A percentile compares a stretch with the other conserved stretches of the same genome.
Conservation (phyloP, 2,113 vertebrate species). For the Gallinago paraguaiae region DNA sequence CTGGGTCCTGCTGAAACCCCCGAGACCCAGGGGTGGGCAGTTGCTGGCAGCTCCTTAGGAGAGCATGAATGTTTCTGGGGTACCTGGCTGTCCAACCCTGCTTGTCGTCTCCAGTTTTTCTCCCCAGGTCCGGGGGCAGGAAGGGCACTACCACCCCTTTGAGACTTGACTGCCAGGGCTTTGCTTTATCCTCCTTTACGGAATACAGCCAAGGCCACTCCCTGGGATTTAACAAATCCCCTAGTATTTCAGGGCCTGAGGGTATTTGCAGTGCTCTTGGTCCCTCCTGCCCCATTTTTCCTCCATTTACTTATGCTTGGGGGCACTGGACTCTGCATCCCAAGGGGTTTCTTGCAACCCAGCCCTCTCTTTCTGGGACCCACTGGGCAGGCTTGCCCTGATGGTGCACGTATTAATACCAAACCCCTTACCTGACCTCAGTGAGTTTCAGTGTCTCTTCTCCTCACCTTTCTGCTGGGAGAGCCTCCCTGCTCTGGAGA, state of each 20-base stretch:
- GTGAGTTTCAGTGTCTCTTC: neutral
- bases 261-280: neutral
- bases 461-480: neutral
- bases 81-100: neutral
- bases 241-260: neutral
- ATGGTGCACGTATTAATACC: neutral
- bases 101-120: neutral
- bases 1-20: neutral
- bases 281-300: neutral
- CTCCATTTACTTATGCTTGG: neutral
- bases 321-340: neutral
- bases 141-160: neutral
- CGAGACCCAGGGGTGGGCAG: neutral
- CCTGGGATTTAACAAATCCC: slow-evolving; percentile 44
- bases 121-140: neutral
- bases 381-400: neutral
- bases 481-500: neutral
- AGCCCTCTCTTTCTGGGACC: neutral
- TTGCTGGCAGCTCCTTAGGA: neutral
- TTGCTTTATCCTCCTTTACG: slow-evolving; percentile 2
- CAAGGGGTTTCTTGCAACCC: neutral
- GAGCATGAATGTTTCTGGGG: neutral
- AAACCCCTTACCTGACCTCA: neutral
- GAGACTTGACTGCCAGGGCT: neutral
- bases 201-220: neutral